Percentiles rank a stretch among this genome's conserved stretches.
phyloP scores from a whole-genome alignment of 2,797 vertebrate genomes.

The Sciurus carolinensis region DNA sequence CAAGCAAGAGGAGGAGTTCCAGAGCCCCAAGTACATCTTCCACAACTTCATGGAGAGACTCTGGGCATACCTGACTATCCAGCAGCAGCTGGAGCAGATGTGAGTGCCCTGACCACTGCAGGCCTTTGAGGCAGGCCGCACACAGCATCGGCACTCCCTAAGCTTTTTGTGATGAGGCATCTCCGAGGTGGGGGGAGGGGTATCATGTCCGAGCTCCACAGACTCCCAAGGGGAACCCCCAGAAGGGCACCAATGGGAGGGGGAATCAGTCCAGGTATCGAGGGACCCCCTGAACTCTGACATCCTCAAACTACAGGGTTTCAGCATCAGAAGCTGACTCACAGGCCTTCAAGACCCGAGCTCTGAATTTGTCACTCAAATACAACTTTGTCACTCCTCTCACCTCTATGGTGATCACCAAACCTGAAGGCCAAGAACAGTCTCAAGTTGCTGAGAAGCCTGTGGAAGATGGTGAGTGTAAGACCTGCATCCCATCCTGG shows the following conservation, averaged over 20 bases:
- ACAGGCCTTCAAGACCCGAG: constrained; percentile 87
- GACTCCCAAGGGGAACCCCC: not conserved
- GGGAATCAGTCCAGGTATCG: not conserved
- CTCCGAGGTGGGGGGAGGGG: not conserved
- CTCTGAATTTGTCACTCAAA: constrained; percentile 92
- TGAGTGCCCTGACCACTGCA: constrained; percentile 80
- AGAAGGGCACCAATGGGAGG: not conserved
- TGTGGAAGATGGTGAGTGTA: constrained; percentile 89
- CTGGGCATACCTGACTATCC: constrained; percentile 96
- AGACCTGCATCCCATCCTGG: not conserved
- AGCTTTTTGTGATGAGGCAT: not conserved
- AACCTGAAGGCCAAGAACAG: constrained; percentile 89
- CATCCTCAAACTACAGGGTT: constrained; percentile 86
- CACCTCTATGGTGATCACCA: constrained; percentile 97
- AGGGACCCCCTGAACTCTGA: not conserved
- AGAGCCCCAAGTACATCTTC: constrained; percentile 93
- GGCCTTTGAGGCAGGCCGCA: not conserved
- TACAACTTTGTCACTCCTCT: constrained; percentile 95
- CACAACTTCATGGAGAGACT: constrained; percentile 95
- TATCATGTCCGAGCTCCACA: not conserved
- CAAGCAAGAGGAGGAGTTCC: constrained; percentile 90
- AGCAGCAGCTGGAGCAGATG: constrained; percentile 93
- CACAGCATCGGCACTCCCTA: fast-evolving
- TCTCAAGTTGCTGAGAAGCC: constrained; percentile 93
- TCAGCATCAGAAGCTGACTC: constrained; percentile 87